These are phyloP conservation scores for Metallyticus violacea DNA, from an alignment of 2,888 invertebrate species.

Conservation along the genomic window DNA sequence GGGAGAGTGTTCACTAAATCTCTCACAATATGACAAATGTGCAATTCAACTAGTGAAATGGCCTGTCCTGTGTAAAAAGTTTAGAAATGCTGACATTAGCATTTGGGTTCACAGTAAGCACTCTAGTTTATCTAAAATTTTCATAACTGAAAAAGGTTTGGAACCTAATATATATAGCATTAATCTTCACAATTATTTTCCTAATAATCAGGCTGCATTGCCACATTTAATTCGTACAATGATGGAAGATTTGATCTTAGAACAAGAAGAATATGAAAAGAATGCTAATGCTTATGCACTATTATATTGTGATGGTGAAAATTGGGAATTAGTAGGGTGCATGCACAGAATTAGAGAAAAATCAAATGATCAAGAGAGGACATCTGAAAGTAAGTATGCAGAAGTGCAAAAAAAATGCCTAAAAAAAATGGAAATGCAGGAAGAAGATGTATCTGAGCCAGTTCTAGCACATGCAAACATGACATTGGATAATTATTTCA, in stretches of 20 bases:
- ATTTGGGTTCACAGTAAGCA: not conserved
- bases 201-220: not conserved
- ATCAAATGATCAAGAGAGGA: not conserved
- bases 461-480: not conserved
- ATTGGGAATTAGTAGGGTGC: slow-evolving; percentile 33
- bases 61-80: not conserved
- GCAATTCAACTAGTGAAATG: slow-evolving; percentile 6
- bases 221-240: not conserved
- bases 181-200: not conserved
- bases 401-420: not conserved
- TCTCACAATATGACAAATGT: not conserved
- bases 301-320: slow-evolving; percentile 29
- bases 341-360: not conserved
- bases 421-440: not conserved
- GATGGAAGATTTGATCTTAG: not conserved
- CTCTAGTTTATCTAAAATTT: not conserved
- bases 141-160: not conserved
- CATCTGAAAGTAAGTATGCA: not conserved
- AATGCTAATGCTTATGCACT: slow-evolving; percentile 27
- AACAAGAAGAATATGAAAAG: slow-evolving; percentile 13
- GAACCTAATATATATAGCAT: slow-evolving; percentile 23
- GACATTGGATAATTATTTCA: not conserved
- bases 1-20: not conserved
- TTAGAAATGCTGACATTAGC: not conserved
- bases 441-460: not conserved